Percentiles rank a stretch among this genome's conserved stretches.
phyloP scores from a whole-genome alignment of 2,888 invertebrate species.

The Mechanitis messenoides region DNA sequence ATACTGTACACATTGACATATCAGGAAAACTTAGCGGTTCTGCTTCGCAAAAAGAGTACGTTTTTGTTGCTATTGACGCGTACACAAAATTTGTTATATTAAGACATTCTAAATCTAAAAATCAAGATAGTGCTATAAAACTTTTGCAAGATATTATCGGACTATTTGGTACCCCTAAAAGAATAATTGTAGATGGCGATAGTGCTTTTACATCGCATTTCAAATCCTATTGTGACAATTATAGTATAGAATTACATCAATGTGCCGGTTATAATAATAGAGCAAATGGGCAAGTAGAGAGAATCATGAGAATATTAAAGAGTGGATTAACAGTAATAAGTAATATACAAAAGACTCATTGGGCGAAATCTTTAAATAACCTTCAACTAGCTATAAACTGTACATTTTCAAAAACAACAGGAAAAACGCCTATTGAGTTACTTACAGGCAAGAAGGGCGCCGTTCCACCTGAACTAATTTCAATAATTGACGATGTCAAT shows the following conservation, averaged over 20 bases:
- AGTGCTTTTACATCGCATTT: slow-evolving; percentile 23
- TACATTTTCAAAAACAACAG: slow-evolving; percentile 25
- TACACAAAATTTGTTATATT: slow-evolving; percentile 18
- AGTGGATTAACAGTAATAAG: slow-evolving; percentile 28
- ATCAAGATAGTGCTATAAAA: slow-evolving; percentile 1
- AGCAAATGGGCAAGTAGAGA: slow-evolving; percentile 30
- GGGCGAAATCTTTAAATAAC: slow-evolving; percentile 29
- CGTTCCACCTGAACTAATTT: slow-evolving; percentile 22
- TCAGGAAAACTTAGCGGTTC: too few species aligned
- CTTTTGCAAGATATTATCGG: not conserved
- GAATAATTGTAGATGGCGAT: slow-evolving; percentile 22
- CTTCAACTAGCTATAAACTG: slow-evolving; percentile 30
- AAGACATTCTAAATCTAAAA: slow-evolving; percentile 10
- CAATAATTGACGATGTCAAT: too few species aligned
- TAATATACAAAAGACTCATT: slow-evolving; percentile 22
- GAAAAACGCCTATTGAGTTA: slow-evolving; percentile 26
- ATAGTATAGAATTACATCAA: slow-evolving; percentile 19
- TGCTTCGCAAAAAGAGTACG: slow-evolving; percentile 23
- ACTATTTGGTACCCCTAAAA: slow-evolving; percentile 18
- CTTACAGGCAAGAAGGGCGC: slow-evolving; percentile 25
- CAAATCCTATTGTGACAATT: slow-evolving; percentile 22
- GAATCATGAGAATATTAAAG: too few species aligned
- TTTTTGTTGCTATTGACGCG: slow-evolving; percentile 28
- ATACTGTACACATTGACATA: too few species aligned
- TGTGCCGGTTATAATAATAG: slow-evolving; percentile 27